Percentiles rank a stretch among this genome's conserved stretches.
phyloP scores from a whole-genome alignment of 2,797 vertebrate species.

The Poecilia picta region DNA sequence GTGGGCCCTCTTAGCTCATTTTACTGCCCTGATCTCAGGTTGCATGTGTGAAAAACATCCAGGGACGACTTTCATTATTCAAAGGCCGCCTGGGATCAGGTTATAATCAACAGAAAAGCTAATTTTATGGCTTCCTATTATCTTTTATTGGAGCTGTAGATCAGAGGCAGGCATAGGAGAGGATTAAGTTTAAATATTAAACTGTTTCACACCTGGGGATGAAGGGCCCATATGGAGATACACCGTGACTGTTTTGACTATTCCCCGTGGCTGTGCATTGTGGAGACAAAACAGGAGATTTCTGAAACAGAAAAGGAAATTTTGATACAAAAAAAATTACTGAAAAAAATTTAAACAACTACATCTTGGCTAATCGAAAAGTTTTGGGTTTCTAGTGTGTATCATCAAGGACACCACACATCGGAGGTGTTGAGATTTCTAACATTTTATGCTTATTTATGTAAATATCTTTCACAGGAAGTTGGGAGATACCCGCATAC shows the following conservation, averaged over 20 bases:
- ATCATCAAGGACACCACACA: no score
- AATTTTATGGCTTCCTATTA: conserved; percentile 70
- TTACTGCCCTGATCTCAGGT: conserved; percentile 83
- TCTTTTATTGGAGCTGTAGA: conserved; percentile 33
- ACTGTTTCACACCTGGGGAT: conserved; percentile 11
- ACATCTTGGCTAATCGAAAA: neutral
- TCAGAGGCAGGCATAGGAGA: conserved; percentile 28
- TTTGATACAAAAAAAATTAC: neutral
- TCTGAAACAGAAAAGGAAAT: neutral
- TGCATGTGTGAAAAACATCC: conserved; percentile 84
- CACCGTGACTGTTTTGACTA: conserved; percentile 5
- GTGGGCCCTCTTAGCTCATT: conserved; percentile 66
- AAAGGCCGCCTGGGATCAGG: conserved; percentile 81
- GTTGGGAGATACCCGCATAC: conserved; percentile 96
- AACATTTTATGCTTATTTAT: neutral
- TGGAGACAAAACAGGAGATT: conserved; percentile 17
- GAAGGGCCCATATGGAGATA: conserved; percentile 9
- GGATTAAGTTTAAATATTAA: conserved; percentile 26
- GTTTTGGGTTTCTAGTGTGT: neutral
- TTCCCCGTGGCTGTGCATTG: conserved; percentile 21
- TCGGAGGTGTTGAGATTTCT: neutral
- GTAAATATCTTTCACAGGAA: conserved; percentile 80
- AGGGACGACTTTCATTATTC: conserved; percentile 84
- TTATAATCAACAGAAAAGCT: conserved; percentile 81
- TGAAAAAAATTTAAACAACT: neutral